Conservation (phyloP, 2,888 invertebrate genomes). For the Cerastis rubricosa region DNA sequence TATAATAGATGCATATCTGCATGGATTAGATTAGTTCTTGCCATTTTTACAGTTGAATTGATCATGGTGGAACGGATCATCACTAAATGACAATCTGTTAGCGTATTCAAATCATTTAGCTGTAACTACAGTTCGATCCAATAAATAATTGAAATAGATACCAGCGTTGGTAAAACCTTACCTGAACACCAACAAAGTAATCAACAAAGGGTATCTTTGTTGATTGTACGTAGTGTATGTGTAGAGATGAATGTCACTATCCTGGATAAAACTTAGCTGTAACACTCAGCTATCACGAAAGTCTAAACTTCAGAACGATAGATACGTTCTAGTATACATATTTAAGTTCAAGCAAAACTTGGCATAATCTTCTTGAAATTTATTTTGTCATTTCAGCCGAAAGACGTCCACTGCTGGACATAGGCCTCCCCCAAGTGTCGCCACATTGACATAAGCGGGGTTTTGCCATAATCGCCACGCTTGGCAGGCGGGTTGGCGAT, state of each 20-base stretch:
- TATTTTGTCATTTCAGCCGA: too few relatives aligned
- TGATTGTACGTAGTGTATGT: too few relatives aligned
- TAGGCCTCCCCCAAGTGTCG: too few relatives aligned
- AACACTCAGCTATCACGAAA: neutral
- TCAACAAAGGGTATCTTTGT: too few relatives aligned
- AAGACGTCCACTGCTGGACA: too few relatives aligned
- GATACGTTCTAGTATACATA: slow-evolving; percentile 5
- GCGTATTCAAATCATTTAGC: slow-evolving; percentile 23
- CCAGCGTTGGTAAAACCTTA: neutral
- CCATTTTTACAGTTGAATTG: slow-evolving; percentile 43
- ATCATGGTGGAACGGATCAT: slow-evolving; percentile 21
- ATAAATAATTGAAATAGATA: slow-evolving; percentile 24
- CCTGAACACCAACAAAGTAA: slow-evolving; percentile 7
- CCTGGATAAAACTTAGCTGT: neutral
- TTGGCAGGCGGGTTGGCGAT: too few relatives aligned
- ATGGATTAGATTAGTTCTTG: slow-evolving; percentile 41
- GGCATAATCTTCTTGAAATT: slow-evolving; percentile 15
- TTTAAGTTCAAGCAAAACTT: slow-evolving; percentile 24
- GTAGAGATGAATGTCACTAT: neutral
- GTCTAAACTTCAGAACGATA: slow-evolving; percentile 10
- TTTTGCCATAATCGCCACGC: too few relatives aligned
- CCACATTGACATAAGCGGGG: too few relatives aligned
- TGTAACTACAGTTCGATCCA: slow-evolving; percentile 7
- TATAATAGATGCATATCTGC: slow-evolving; percentile 41
- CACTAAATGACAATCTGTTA: slow-evolving; percentile 29